phyloP scores from a whole-genome alignment of 2,113 vertebrate species.

The Phaethon lepturus region DNA sequence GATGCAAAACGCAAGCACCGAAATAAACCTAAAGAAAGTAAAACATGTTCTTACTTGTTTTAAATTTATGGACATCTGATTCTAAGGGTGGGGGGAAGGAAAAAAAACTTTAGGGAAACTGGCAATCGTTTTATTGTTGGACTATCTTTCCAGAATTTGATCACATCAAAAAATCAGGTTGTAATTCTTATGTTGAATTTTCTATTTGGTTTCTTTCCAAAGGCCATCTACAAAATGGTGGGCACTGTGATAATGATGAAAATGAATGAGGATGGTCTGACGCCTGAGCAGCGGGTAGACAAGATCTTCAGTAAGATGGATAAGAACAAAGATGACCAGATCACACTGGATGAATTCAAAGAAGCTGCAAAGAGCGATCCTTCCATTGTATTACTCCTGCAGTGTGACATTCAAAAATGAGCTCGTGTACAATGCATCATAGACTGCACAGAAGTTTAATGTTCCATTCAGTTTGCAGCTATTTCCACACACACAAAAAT shows the following conservation, averaged over 20 bases:
- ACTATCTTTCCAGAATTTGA: background rate
- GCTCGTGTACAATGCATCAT: conserved; percentile 72
- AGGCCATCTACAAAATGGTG: conserved; percentile 99
- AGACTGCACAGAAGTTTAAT: conserved; percentile 94
- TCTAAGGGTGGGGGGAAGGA: background rate
- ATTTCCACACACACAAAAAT: conserved; percentile 79
- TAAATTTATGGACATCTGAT: background rate
- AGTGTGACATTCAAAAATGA: conserved; percentile 99
- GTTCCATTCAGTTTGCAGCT: conserved; percentile 99
- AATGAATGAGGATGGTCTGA: conserved; percentile 98
- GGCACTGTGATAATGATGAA: conserved; percentile 99
- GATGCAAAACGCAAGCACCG: background rate
- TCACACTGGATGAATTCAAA: conserved; percentile 98
- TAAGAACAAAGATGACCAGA: conserved; percentile 99
- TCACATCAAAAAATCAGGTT: background rate
- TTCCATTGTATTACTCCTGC: conserved; percentile 98
- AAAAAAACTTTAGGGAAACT: background rate
- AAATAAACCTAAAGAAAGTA: background rate
- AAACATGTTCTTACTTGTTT: background rate
- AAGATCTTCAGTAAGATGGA: conserved; percentile 99
- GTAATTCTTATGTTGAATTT: background rate
- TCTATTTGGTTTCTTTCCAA: conserved; percentile 32
- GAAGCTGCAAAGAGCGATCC: conserved; percentile 98
- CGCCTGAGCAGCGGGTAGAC: conserved; percentile 95
- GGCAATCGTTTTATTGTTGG: background rate